Evolutionary conservation across 2,797 vertebrate species (phyloP).

Genomic region (Melanotaenia maccullochi): DNA sequence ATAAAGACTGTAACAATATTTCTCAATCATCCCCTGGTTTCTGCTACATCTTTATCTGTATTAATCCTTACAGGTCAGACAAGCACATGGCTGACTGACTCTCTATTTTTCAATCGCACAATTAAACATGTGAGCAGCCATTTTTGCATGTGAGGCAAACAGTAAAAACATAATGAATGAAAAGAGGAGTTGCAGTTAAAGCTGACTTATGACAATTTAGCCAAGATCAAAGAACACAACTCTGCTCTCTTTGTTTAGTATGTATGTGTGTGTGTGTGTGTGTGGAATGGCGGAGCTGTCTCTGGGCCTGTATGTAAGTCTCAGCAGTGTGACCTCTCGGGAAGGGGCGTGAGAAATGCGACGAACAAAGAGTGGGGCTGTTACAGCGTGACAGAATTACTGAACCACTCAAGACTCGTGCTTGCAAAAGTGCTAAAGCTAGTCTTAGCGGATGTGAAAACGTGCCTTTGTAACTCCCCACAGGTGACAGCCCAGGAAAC

Average conservation of each 20-base stretch:
- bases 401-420: conserved; percentile 65
- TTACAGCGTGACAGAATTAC: conserved; percentile 78
- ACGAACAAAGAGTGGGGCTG: conserved; percentile 71
- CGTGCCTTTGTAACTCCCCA: conserved; percentile 21
- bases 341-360: conserved; percentile 74
- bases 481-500: conserved; percentile 49
- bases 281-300: conserved; percentile 51
- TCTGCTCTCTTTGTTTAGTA: conserved; percentile 2
- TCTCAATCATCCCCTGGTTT: conserved; percentile 38
- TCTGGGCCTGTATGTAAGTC: conserved; percentile 58
- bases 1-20: conserved; percentile 42
- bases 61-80: conserved; percentile 63
- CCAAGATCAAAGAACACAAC: conserved; percentile 12
- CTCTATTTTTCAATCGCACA: conserved; percentile 1
- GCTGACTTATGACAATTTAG: conserved; percentile 28
- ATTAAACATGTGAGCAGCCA: neutral
- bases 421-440: conserved; percentile 61
- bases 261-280: neutral
- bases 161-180: conserved; percentile 33
- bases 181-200: conserved; percentile 21
- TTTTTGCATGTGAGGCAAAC: conserved; percentile 27
- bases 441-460: conserved; percentile 51
- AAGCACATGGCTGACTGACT: conserved; percentile 41
- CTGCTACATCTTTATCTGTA: conserved; percentile 56
- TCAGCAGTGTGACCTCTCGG: conserved; percentile 68